phyloP scores from a whole-genome alignment of 1,140 invertebrate genomes.

The Drosophila trapezifrons region DNA sequence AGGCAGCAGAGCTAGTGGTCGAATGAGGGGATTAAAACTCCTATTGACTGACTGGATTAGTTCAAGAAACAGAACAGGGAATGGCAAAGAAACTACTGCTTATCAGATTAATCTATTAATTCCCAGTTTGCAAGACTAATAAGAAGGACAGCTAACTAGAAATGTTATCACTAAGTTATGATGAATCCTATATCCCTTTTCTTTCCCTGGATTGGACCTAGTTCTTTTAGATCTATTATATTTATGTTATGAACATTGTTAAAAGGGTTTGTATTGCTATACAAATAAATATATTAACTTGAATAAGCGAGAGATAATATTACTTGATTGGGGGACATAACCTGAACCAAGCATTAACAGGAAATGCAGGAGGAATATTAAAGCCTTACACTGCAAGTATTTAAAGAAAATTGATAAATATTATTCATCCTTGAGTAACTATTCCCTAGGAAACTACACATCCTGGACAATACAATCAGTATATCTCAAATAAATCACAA shows the following conservation, averaged over 20 bases:
- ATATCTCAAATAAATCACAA: conserved; percentile 16
- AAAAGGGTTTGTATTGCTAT: not conserved
- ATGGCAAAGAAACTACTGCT: conserved; percentile 2
- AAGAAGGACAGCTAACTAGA: not conserved
- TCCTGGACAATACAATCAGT: too few species aligned
- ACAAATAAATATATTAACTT: too few species aligned
- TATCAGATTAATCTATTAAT: not conserved
- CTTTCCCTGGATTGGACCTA: not conserved
- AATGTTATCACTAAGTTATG: not conserved
- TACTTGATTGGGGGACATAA: too few species aligned
- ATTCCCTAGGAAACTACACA: too few species aligned
- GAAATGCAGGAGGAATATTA: too few species aligned
- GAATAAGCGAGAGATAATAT: too few species aligned
- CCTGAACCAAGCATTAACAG: too few species aligned
- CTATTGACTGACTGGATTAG: not conserved
- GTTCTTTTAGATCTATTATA: not conserved
- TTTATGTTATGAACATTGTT: not conserved
- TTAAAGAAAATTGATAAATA: too few species aligned
- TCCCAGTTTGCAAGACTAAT: not conserved
- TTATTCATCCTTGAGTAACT: too few species aligned
- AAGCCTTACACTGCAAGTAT: too few species aligned
- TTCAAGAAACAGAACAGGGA: not conserved
- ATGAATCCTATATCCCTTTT: not conserved
- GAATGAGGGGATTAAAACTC: not conserved
- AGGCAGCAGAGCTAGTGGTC: not conserved